Evolutionary conservation across 2,113 vertebrate species (phyloP), one percentile per base, ranked within the genome.

Genomic region (Tyrannus savana): DNA sequence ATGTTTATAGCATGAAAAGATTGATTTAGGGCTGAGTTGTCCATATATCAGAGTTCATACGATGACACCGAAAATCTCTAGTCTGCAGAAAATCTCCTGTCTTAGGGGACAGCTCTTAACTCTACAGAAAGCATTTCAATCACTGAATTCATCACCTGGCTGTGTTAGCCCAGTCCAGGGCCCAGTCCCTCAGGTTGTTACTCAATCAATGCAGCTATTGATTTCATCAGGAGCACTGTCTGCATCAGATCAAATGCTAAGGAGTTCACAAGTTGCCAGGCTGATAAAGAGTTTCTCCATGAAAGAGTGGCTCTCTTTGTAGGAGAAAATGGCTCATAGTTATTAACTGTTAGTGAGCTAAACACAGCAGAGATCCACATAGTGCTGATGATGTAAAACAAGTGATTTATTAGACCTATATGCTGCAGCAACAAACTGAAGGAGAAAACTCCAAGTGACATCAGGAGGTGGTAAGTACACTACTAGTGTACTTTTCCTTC

Each of bases 101-200:
- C 86, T 90, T 90, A 77, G n/a, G 87, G 83, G 59, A 88, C 2
- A 10, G 60, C 76, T 95, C 55, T 35, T 33, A 84, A 76, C 64
- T 93, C 82, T 59, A 44, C 79, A 67, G 86, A 93, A 97, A 86
- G 55, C 80, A 72, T 84, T 94, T 89, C 89, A 84, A 42, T 92
- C 94, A 92, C 73, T 50, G 64, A 72, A 85, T 92, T 84, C 41
- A 72, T 73, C 47, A 5, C 91, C 77, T 85, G 76, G 37, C 82
- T 73, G 37, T 28, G 58, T 66, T 33, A 72, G 78, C 55, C 67
- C 86, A 28, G 74, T 15, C 37, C 55, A 44, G 55, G 55, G 90
- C 79, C 19, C 46, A n/a, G 75, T 84, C 86, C 89, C 83, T 71
- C 80, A 67, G 52, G 75, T 81, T 86, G 68, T 83, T 84, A 39